Percentiles rank a stretch among this genome's conserved stretches.
phyloP scores from a whole-genome alignment of 92 coral and sea anemone species.

The Ricordea florida region DNA sequence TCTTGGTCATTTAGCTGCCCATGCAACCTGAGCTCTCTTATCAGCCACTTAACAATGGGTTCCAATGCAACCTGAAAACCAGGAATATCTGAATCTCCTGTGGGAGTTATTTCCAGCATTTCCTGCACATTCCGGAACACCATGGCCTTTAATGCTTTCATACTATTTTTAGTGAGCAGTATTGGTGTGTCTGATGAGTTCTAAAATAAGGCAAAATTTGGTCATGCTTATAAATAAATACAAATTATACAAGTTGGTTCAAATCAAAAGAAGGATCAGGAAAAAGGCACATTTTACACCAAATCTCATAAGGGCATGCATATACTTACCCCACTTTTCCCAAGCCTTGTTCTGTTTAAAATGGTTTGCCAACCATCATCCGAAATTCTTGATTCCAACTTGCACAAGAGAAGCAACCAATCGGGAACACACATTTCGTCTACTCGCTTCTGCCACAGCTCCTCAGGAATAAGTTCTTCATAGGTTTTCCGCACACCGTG shows the following conservation, averaged over 20 bases:
- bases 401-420: conserved; percentile 25
- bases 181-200: conserved; percentile 17
- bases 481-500: conserved; percentile 21
- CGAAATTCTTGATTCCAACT: conserved; percentile 39
- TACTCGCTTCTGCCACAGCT: not conserved
- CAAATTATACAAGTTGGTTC: not conserved
- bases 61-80: conserved; percentile 2
- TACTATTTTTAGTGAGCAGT: conserved; percentile 18
- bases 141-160: conserved; percentile 3
- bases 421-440: conserved; percentile 36
- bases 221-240: not conserved
- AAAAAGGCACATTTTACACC: not conserved
- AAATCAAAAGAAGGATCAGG: not conserved
- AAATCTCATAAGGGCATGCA: not conserved
- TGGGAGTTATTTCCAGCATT: not conserved
- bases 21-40: conserved; percentile 12
- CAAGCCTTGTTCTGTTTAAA: not conserved
- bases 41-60: not conserved
- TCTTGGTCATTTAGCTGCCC: not conserved
- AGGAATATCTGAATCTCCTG: not conserved
- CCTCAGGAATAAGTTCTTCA: conserved; percentile 6
- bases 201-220: conserved; percentile 1
- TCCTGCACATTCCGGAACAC: conserved; percentile 20
- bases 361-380: conserved; percentile 44
- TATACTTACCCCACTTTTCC: conserved; percentile 39